phyloP scores from a whole-genome alignment of 2,888 invertebrate genomes.

The Synergus laeviventris region DNA sequence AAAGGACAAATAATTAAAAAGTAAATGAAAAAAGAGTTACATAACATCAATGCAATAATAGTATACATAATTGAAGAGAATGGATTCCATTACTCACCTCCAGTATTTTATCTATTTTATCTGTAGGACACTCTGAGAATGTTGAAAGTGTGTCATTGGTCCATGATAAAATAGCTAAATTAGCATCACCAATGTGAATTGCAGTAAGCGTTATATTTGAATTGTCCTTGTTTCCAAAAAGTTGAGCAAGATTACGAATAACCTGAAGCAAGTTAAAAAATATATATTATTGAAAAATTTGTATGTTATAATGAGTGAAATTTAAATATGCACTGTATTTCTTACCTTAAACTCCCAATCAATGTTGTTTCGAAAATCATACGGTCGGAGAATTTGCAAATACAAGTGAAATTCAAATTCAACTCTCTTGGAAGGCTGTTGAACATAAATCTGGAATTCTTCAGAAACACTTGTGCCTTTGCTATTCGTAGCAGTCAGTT shows the following conservation, averaged over 20 bases:
- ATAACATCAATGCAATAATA: background rate
- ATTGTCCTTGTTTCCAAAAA: constrained; percentile 78
- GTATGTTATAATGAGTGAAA: background rate
- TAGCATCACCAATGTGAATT: constrained; percentile 80
- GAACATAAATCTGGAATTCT: constrained; percentile 86
- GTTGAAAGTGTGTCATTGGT: constrained; percentile 91
- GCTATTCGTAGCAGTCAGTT: constrained; percentile 88
- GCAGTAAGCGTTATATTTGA: constrained; percentile 83
- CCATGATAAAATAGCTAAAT: constrained; percentile 85
- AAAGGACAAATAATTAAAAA: constrained; percentile 9
- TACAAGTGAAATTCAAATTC: constrained; percentile 89
- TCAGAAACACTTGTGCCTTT: constrained; percentile 85
- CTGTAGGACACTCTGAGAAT: constrained; percentile 84
- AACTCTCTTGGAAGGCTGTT: constrained; percentile 88
- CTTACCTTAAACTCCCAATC: constrained; percentile 81
- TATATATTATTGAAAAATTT: background rate
- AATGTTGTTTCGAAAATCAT: constrained; percentile 81
- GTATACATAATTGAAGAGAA: constrained; percentile 49
- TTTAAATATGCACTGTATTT: background rate
- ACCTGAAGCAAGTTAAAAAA: constrained; percentile 58
- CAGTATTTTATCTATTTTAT: constrained; percentile 83
- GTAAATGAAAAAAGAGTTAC: background rate
- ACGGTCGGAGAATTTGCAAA: constrained; percentile 80
- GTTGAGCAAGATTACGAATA: constrained; percentile 72
- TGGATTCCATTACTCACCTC: constrained; percentile 77